Percentiles rank a stretch among this genome's conserved stretches.
These are phyloP conservation scores for Drosophila neonasuta DNA, from an alignment of 2,888 invertebrate species.

Conservation along the genomic window DNA sequence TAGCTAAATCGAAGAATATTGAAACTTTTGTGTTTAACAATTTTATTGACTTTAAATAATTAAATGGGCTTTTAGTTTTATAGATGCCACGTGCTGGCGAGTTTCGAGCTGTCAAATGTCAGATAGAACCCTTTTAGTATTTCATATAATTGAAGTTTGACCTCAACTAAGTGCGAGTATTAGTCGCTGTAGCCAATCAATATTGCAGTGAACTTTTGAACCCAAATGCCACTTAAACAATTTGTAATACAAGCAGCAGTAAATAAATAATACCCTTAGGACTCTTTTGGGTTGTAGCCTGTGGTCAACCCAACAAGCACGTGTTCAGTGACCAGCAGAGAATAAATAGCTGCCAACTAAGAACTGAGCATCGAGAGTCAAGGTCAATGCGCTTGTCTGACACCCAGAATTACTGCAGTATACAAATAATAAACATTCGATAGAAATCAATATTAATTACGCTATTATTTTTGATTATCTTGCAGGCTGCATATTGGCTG, in stretches of 20 bases:
- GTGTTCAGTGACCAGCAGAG: constrained; percentile 7
- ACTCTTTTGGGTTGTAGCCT: neutral
- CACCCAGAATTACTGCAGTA: constrained; percentile 51
- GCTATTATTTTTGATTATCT: constrained; percentile 18
- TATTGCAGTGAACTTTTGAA: constrained; percentile 25
- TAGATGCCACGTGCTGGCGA: neutral
- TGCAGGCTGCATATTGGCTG: constrained; percentile 95
- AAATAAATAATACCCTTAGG: constrained; percentile 24
- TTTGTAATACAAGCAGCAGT: constrained; percentile 13
- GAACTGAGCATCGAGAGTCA: constrained; percentile 46
- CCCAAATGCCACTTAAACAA: constrained; percentile 23
- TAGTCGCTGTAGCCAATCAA: constrained; percentile 12
- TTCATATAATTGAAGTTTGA: neutral
- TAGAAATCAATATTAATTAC: constrained; percentile 56
- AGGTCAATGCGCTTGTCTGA: constrained; percentile 60
- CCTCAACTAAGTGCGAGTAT: neutral
- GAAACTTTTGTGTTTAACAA: neutral
- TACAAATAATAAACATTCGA: constrained; percentile 18
- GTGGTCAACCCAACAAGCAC: constrained; percentile 35
- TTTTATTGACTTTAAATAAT: neutral
- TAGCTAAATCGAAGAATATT: too few species aligned
- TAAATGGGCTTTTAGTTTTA: neutral
- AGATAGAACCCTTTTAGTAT: neutral
- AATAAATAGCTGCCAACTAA: neutral
- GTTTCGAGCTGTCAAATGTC: neutral